A percentile compares a stretch with the other conserved stretches of the same genome.
Evolutionary conservation across 1,140 invertebrate species (phyloP).

Genomic region (Zaprionus taronus): DNA sequence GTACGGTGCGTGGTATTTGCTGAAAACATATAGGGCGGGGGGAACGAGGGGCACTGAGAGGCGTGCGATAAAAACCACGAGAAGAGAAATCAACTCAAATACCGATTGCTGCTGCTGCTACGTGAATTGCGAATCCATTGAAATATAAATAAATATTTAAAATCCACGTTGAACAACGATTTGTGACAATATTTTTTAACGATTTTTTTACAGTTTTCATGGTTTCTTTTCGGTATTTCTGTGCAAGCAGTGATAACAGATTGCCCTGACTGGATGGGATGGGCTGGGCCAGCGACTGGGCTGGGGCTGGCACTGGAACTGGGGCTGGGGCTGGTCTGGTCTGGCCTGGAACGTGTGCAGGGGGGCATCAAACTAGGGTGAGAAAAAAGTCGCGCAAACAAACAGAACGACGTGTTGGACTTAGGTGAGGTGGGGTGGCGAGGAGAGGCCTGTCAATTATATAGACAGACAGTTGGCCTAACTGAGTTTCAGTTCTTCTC

Average conservation of each 20-base stretch:
- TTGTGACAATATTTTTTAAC: conserved; percentile 61
- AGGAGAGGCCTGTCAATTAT: conserved; percentile 45
- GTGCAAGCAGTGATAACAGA: conserved; percentile 62
- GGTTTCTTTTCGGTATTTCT: conserved; percentile 25
- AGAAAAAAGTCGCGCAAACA: conserved; percentile 77
- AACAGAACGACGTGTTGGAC: conserved; percentile 44
- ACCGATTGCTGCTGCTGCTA: conserved; percentile 35
- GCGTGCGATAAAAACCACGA: conserved; percentile 6
- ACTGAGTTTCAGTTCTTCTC: conserved; percentile 41
- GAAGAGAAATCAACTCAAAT: conserved; percentile 43
- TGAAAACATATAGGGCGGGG: background rate
- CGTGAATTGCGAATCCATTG: conserved; percentile 66
- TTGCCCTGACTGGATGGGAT: conserved; percentile 38
- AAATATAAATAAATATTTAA: conserved; percentile 78
- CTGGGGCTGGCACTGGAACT: conserved; percentile 15
- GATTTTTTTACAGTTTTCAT: conserved; percentile 24
- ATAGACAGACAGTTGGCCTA: conserved; percentile 52
- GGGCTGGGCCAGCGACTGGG: conserved; percentile 15
- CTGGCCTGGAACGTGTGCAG: conserved; percentile 48
- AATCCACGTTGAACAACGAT: conserved; percentile 54
- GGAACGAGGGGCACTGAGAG: background rate
- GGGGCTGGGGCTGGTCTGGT: conserved; percentile 19
- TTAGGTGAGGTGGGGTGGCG: background rate
- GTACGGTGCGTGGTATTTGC: conserved; percentile 52
- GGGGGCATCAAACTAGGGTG: conserved; percentile 66